Evolutionary conservation across 2,113 vertebrate species (phyloP), one percentile per base, ranked within the genome.

Genomic region (Turnix velox): DNA sequence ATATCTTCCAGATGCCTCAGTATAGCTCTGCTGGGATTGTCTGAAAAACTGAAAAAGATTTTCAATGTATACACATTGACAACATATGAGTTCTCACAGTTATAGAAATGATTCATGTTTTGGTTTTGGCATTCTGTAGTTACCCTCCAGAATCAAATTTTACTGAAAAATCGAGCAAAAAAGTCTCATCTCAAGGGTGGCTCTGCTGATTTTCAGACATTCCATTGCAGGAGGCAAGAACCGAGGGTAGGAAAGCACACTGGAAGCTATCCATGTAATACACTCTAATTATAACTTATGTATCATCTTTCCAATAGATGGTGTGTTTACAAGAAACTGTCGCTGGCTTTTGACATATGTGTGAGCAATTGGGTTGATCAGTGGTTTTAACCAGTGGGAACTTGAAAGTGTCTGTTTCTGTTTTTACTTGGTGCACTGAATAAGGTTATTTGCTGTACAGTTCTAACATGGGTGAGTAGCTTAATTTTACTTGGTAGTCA

Each of bases 301-400:
- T 76, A 67, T 87, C 87, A 89, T 85, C 71, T 91, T 92, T 94
- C 90, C 66, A 51, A 19, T 12, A 33, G 49, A 13, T 67, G 0
- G 1, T 16, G 69, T 85, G 57, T 81, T 95, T 94, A 91, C 59
- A 2, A 83, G 83, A 58, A 86, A 42, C 79, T 88, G 92, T 65
- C 91, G 58, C 46, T 39, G 63, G 11, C 59, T 76, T 93, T 78
- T 92, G 88, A 88, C 1, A 1, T 71, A 90, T 74, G 84, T 55
- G 75, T 80, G 80, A 81, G 80, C 86, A 77, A 59, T 74, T 67
- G 80, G 51, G 18, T 51, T 77, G 87, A 74, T n/a, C 31, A 37
- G 51, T 25, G 42, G 14, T 77, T 92, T 52, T 39, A 83, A 84
- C 33, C 42, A 66, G 4, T 15, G 68, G 59, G 55, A 90, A 80